Percentiles rank a stretch among this genome's conserved stretches.
These are phyloP conservation scores for Diabrotica balteata DNA, from an alignment of 2,888 invertebrate genomes.

Conservation along the genomic window DNA sequence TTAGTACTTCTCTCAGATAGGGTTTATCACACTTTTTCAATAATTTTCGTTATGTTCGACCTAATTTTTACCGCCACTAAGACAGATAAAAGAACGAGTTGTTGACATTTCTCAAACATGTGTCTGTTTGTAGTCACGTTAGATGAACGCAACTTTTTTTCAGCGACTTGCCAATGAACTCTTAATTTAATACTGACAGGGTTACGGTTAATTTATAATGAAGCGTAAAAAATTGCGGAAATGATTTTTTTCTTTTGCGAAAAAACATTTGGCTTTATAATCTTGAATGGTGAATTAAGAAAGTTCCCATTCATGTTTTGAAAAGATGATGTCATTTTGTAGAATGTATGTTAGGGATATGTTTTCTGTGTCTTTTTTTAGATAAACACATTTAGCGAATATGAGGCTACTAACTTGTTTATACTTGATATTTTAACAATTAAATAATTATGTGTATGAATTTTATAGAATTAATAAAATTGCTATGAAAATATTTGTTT, in stretches of 20 bases:
- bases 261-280: conserved; percentile 12
- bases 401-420: too few species aligned
- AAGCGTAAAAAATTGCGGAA: conserved; percentile 35
- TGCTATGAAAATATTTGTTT: too few species aligned
- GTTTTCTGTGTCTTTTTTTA: too few species aligned
- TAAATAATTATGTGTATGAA: too few species aligned
- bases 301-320: conserved; percentile 16
- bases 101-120: conserved; percentile 16
- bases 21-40: too few species aligned
- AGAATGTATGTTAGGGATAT: not conserved
- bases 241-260: conserved; percentile 22
- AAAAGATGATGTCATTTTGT: conserved; percentile 9
- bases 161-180: conserved; percentile 27
- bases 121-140: not conserved
- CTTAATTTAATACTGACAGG: conserved; percentile 30
- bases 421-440: too few species aligned
- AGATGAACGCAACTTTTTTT: conserved; percentile 17
- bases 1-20: too few species aligned
- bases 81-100: conserved; percentile 2
- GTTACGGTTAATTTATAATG: conserved; percentile 36
- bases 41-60: too few species aligned
- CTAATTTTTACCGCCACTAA: not conserved
- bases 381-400: too few species aligned
- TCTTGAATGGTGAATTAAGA: conserved; percentile 7
- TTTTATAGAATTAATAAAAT: too few species aligned